phyloP scores from a whole-genome alignment of 2,888 invertebrate genomes.

The Tricholauxania praeusta region DNA sequence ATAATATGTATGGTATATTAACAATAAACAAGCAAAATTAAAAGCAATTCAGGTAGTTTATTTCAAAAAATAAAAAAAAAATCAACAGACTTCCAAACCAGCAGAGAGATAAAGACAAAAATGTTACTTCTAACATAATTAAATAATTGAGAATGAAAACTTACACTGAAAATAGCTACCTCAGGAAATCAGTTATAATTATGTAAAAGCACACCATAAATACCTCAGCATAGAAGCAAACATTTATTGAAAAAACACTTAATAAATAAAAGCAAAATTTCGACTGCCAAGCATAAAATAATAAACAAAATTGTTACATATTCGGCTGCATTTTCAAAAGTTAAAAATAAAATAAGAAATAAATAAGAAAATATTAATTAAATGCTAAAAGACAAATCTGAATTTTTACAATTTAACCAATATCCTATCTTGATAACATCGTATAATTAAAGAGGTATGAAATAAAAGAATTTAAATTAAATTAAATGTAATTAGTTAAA shows the following conservation, averaged over 20 bases:
- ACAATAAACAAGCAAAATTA: slow-evolving; percentile 48
- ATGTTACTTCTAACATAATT: slow-evolving; percentile 32
- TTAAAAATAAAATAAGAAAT: no score
- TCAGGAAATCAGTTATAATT: slow-evolving; percentile 46
- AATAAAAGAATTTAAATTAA: no score
- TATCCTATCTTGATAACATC: no score
- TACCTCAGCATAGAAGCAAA: slow-evolving; percentile 42
- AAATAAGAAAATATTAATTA: background rate
- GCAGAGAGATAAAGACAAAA: slow-evolving; percentile 40
- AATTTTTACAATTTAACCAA: no score
- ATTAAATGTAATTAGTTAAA: no score
- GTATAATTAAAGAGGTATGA: no score
- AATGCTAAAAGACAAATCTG: background rate
- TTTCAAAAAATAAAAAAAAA: slow-evolving; percentile 17
- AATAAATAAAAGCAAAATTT: slow-evolving; percentile 41
- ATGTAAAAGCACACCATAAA: slow-evolving; percentile 18
- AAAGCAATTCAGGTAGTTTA: slow-evolving; percentile 57
- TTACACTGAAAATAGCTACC: slow-evolving; percentile 55
- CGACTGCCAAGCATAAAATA: no score
- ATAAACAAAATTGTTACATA: no score
- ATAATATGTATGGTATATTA: background rate
- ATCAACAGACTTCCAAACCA: slow-evolving; percentile 46
- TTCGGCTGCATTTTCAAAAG: slow-evolving; percentile 7
- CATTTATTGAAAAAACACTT: slow-evolving; percentile 53
- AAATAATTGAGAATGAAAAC: slow-evolving; percentile 46